Evolutionary conservation across 1,140 invertebrate species (phyloP).

Genomic region (Lucilia cuprina): DNA sequence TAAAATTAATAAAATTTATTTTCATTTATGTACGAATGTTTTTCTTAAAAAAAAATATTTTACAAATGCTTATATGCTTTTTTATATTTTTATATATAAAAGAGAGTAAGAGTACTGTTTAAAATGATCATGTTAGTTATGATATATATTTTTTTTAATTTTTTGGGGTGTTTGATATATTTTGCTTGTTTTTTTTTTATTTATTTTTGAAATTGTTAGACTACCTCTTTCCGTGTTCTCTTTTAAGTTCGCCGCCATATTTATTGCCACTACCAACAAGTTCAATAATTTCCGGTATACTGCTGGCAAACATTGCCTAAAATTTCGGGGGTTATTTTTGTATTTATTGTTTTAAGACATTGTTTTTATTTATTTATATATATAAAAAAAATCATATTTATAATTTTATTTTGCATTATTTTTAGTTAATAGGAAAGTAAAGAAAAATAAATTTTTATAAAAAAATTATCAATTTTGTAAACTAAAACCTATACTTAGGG

Average conservation of each 20-base stretch:
- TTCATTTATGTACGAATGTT: neutral
- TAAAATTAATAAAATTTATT: neutral
- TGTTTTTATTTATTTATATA: neutral
- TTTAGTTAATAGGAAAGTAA: neutral
- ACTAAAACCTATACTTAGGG: neutral
- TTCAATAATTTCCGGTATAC: slow-evolving; percentile 98
- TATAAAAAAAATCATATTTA: slow-evolving; percentile 1
- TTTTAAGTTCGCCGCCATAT: slow-evolving; percentile 96
- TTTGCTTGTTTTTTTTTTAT: slow-evolving; percentile 39
- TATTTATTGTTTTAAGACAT: slow-evolving; percentile 1
- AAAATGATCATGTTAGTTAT: slow-evolving; percentile 29
- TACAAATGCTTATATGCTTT: slow-evolving; percentile 36
- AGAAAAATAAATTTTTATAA: neutral
- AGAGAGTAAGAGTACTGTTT: neutral
- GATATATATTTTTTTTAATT: no score
- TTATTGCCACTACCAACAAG: slow-evolving; percentile 97
- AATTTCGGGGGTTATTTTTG: slow-evolving; percentile 62
- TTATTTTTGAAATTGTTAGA: slow-evolving; percentile 52
- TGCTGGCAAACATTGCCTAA: slow-evolving; percentile 97
- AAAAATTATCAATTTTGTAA: neutral
- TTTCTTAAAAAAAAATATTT: neutral
- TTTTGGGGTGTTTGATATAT: slow-evolving; percentile 39
- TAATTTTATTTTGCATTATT: neutral
- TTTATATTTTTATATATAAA: neutral
- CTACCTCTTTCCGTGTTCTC: slow-evolving; percentile 98